phyloP scores from a whole-genome alignment of 2,113 vertebrate species.

The Salminus brasiliensis region DNA sequence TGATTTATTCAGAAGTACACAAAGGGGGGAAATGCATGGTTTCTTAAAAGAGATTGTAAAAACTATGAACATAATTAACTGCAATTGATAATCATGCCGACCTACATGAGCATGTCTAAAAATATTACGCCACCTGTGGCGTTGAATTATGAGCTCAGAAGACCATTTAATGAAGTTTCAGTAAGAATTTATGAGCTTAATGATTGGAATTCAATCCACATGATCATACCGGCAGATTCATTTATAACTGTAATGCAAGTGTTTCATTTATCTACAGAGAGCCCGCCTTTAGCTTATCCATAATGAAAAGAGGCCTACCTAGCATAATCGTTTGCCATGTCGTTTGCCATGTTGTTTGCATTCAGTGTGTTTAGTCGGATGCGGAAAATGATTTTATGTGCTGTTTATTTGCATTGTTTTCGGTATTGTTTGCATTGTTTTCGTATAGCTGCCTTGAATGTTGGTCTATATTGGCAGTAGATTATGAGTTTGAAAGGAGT shows the following conservation, averaged over 20 bases:
- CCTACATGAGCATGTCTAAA: background rate
- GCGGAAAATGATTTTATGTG: too few relatives aligned
- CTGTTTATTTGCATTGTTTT: too few relatives aligned
- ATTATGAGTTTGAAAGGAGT: too few relatives aligned
- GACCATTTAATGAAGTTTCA: constrained; percentile 16
- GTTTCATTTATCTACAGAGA: too few relatives aligned
- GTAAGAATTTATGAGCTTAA: constrained; percentile 16
- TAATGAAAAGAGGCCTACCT: too few relatives aligned
- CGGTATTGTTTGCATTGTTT: too few relatives aligned
- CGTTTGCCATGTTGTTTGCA: too few relatives aligned
- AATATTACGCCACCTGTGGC: background rate
- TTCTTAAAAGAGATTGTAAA: background rate
- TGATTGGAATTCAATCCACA: constrained; percentile 27
- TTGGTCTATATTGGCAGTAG: too few relatives aligned
- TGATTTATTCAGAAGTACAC: background rate
- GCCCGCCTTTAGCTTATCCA: too few relatives aligned
- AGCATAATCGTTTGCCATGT: too few relatives aligned
- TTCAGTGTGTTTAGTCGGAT: too few relatives aligned
- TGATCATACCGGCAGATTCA: constrained; percentile 15
- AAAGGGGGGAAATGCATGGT: background rate
- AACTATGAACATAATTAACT: background rate
- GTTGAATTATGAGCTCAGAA: background rate
- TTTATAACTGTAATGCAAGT: constrained; percentile 28
- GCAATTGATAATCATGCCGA: background rate
- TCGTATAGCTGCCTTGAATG: too few relatives aligned